Conservation (phyloP, 2,797 vertebrate genomes). For the Melanotaenia maccullochi region DNA sequence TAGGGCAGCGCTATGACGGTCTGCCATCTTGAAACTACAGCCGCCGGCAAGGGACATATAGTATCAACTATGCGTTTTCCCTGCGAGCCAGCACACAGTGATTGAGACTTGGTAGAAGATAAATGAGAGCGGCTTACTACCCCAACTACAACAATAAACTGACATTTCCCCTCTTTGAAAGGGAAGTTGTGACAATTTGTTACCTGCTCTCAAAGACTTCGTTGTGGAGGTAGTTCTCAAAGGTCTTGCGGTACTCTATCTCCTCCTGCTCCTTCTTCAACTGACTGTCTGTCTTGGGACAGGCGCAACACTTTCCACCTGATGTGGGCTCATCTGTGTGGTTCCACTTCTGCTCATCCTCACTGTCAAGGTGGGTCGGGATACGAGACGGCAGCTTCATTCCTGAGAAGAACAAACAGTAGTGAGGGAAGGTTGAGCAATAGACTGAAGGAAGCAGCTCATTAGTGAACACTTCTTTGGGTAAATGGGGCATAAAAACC, state of each 20-base stretch:
- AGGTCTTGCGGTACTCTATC: conserved; percentile 92
- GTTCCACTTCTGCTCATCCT: conserved; percentile 85
- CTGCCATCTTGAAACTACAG: too few species aligned
- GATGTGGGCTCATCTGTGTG: conserved; percentile 85
- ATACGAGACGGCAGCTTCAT: conserved; percentile 91
- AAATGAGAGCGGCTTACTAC: too few species aligned
- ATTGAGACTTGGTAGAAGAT: too few species aligned
- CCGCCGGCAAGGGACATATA: too few species aligned
- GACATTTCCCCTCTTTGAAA: background rate
- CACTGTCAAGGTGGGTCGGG: conserved; percentile 80
- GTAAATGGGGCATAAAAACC: conserved; percentile 77
- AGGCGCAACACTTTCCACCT: conserved; percentile 87
- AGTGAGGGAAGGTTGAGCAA: conserved; percentile 5
- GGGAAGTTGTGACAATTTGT: background rate
- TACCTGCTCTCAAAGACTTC: conserved; percentile 95
- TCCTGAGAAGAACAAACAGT: conserved; percentile 70
- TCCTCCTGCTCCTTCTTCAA: conserved; percentile 95
- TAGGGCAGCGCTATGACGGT: too few species aligned
- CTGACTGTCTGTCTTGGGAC: conserved; percentile 94
- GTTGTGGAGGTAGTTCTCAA: conserved; percentile 97
- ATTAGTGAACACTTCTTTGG: background rate
- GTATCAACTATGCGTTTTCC: too few species aligned
- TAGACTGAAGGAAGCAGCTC: background rate
- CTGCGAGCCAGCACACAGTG: too few species aligned
- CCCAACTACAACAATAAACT: background rate